phyloP scores from a whole-genome alignment of 2,888 invertebrate genomes.

The Colostygia pectinataria region DNA sequence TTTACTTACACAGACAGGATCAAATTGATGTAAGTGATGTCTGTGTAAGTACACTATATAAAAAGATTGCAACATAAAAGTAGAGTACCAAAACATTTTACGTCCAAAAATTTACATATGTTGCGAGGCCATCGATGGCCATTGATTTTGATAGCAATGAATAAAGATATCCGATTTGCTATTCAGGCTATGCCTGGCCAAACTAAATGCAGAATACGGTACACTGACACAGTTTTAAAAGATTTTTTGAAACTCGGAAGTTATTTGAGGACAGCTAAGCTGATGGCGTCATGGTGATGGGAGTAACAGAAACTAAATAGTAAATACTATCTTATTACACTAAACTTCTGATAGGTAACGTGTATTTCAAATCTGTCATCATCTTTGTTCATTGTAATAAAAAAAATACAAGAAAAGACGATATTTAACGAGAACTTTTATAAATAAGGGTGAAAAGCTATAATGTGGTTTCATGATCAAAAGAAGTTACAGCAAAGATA shows the following conservation, averaged over 20 bases:
- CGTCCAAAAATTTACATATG: slow-evolving; percentile 40
- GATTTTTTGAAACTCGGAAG: slow-evolving; percentile 8
- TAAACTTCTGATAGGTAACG: no score
- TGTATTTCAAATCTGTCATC: no score
- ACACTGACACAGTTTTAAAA: slow-evolving; percentile 40
- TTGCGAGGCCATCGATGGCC: slow-evolving; percentile 31
- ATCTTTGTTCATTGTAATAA: no score
- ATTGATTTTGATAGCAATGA: slow-evolving; percentile 33
- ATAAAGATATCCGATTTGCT: slow-evolving; percentile 44
- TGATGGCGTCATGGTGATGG: no score
- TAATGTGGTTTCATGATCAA: slow-evolving; percentile 4
- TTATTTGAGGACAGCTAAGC: slow-evolving; percentile 2
- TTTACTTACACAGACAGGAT: no score
- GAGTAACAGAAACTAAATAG: no score
- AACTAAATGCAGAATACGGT: slow-evolving; percentile 43
- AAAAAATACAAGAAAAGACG: background rate
- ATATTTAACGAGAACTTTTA: no score
- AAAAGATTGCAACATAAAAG: no score
- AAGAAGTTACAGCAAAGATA: background rate
- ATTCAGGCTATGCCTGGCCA: slow-evolving; percentile 38
- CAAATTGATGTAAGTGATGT: no score
- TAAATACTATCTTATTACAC: no score
- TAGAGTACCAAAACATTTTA: slow-evolving; percentile 8
- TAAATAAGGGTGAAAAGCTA: no score
- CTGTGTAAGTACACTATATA: no score